Evolutionary conservation across 2,888 invertebrate genomes (phyloP), one percentile per base, ranked within the genome.

Genomic region (Folsomia candida): DNA sequence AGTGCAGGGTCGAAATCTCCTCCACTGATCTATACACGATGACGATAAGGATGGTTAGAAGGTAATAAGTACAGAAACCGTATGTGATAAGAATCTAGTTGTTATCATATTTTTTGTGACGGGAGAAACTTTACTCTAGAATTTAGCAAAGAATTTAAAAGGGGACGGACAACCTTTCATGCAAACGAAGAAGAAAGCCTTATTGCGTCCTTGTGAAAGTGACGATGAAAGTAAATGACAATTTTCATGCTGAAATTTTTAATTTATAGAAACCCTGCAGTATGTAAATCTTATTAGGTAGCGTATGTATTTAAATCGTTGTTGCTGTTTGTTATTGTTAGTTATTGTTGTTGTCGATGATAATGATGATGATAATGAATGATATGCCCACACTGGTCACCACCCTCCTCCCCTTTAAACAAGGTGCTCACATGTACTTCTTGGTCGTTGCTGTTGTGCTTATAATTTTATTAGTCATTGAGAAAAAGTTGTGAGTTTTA

Each of bases 1-100:
- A n/a, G 37, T 37, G 37, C 6, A 9, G 37, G 14, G 37, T 37
- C 14, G 37, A 14, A 37, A 37, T 37, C 37, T 37, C 37, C 4
- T 37, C 37, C 37, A 37, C 37, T 37, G 14, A 37, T 14, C 14
- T 4, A 37, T 37, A 14, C 37, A 37, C n/a, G n/a, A n/a, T n/a
- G n/a, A n/a, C n/a, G n/a, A n/a, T n/a, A n/a, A n/a, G n/a, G n/a
- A n/a, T n/a, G n/a, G 14, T 37, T 37, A 37, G 37, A 14, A 37
- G 37, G 4, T 9, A 37, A 37, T 37, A 37, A 37, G 14, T 37
- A 37, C 37, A 67, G 76, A 77, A 79, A 78, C 79, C 76, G 72
- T 77, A 78, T 79, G 79, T 79, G 79, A 79, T 79, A 79, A n/a
- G 79, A 79, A 73, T 79, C 79, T 79, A 79, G 79, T 79, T 76